Evolutionary conservation across 2,797 vertebrate genomes (phyloP), one percentile per base, ranked within the genome.

Genomic region (Nothura maculosa): DNA sequence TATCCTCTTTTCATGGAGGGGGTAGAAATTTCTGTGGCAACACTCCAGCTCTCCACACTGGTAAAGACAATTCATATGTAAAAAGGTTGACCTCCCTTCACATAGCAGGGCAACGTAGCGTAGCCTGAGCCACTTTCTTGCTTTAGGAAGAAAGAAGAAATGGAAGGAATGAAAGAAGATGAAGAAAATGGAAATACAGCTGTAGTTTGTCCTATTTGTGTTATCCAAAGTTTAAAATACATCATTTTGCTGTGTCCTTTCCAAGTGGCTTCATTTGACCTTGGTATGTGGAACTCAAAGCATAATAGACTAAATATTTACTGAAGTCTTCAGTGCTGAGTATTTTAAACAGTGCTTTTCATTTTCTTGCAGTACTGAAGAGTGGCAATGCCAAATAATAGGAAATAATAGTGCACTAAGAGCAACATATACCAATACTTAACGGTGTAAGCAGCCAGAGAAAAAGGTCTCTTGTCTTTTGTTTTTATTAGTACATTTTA

Each of bases 281-380:
- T 94, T 96, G 1, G 0, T 45, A 30, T n/a, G 24, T 80, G 27
- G 57, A 62, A 52, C 40, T 20, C 67, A 62, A 68, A 81, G 95
- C 95, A 94, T 94, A 97, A 96, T 94, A 97, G 96, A 96, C 95
- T 97, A 96, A 97, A 66, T 96, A 95, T 79, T 97, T 95, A 89
- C 94, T 95, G 47, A 95, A 92, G 68, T 91, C 45, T 92, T 81
- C 42, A 58, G 21, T 84, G 58, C 95, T 87, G 93, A 86, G 72
- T 95, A 66, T 89, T 95, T 55, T 85, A 77, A 94, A 87, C 19
- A 85, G 64, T 69, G 47, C 28, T 82, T 28, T 69, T 68, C 28
- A 32, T 73, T 62, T 25, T 1, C 30, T 80, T 76, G 6, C 27
- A 73, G 27, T 63, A 60, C 4, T 6, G 22, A 81, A 81, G 66